Base-by-base conservation (phyloP, 1,140 invertebrate species). In the Lasioglossum albipes region DNA sequence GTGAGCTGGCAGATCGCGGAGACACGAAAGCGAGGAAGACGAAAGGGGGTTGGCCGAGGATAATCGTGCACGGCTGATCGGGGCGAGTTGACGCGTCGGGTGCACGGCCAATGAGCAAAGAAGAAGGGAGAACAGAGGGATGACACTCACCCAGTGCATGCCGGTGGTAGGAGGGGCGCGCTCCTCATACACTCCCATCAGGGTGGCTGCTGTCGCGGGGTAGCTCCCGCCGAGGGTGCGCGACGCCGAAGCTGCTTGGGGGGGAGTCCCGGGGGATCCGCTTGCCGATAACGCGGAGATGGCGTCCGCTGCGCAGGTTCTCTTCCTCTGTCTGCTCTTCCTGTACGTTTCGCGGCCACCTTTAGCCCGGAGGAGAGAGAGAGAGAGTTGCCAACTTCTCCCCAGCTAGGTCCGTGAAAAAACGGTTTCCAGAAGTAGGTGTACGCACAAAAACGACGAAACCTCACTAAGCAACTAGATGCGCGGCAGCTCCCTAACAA, bases 181-280 rank as follows among this genome's bases (percentile, higher is more conserved):
- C 90, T 94, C 93, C 93, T 94, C 94, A 94, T 94, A 94, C 93
- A 94, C 94, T 93, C 94, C 94, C 94, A 94, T 94, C 93, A 94
- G 94, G 92, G 93, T 93, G 92, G 92, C 91, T 92, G 91, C 91
- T 91, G 88, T 92, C 85, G 89, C 91, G 91, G 91, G 90, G 89
- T 92, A 88, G 87, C 89, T 93, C 92, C 91, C 92, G 90, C 91
- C 82, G 88, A 91, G 89, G 89, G 88, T 91, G 90, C 88, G 88
- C 89, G 90, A 91, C 88, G 88, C 89, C 88, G 91, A 89, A 85
- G 85, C 81, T 84, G 81, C 87, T 89, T 89, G 87, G 84, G 90
- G 90, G 87, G 88, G 84, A 88, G 87, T 87, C 86, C 84, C 85
- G 84, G 89, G 87, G 88, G 89, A 91, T 88, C 89, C 87, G 84